Evolutionary conservation across 2,113 vertebrate genomes (phyloP).

Genomic region (Leucopsar rothschildi): DNA sequence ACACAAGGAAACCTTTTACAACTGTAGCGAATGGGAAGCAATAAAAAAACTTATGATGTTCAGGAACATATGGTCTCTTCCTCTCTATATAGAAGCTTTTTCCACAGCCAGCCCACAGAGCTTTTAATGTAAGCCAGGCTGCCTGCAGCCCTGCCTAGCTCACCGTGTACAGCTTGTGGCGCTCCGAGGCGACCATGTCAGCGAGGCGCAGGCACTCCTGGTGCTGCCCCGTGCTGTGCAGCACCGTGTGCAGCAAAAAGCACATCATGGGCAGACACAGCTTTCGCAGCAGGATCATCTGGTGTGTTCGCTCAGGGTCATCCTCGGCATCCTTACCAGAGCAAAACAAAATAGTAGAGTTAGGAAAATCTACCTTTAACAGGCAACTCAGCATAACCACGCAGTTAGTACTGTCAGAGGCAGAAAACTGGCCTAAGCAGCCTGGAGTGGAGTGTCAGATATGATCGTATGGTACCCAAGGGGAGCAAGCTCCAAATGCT

Average conservation of each 20-base stretch:
- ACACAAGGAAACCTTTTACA: neutral
- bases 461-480: neutral
- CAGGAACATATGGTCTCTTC: neutral
- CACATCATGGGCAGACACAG: slow-evolving; percentile 90
- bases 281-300: slow-evolving; percentile 85
- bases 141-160: neutral
- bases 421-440: neutral
- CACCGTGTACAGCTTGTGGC: slow-evolving; percentile 89
- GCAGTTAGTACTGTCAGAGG: accelerated
- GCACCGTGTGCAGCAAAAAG: slow-evolving; percentile 88
- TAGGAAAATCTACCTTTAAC: neutral
- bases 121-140: neutral
- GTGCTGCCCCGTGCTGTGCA: slow-evolving; percentile 87
- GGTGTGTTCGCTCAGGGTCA: slow-evolving; percentile 85
- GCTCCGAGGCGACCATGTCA: slow-evolving; percentile 89
- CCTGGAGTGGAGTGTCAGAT: neutral
- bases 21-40: neutral
- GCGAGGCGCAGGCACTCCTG: slow-evolving; percentile 92
- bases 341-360: accelerated
- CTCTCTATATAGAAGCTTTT: neutral
- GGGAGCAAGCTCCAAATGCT: neutral
- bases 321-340: slow-evolving; percentile 80
- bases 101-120: neutral
- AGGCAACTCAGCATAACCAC: neutral
- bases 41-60: neutral